Conservation (phyloP, 2,888 invertebrate species). For the Hartigia nigra region DNA sequence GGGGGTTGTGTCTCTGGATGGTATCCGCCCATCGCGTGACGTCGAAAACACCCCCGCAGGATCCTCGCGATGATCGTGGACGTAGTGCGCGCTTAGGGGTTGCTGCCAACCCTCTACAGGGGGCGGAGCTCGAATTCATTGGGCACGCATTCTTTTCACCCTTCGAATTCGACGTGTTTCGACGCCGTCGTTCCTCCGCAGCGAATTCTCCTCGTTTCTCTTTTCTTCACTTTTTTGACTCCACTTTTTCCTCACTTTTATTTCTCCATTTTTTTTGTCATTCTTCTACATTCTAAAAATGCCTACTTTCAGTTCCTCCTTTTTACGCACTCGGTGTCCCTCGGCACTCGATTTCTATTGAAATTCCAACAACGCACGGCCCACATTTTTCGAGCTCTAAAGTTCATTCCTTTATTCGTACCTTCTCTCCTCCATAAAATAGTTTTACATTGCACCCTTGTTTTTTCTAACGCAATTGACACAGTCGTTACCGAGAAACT, state of each 20-base stretch:
- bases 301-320: neutral
- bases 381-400: neutral
- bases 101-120: constrained; percentile 38
- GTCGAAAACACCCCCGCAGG: constrained; percentile 49
- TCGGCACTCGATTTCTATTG: constrained; percentile 13
- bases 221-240: neutral
- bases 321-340: neutral
- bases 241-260: neutral
- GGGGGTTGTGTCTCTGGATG: constrained; percentile 49
- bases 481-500: neutral
- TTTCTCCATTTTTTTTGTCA: neutral
- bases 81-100: constrained; percentile 23
- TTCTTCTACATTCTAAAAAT: neutral
- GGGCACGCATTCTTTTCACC: constrained; percentile 3
- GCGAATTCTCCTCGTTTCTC: neutral
- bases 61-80: constrained; percentile 28
- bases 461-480: neutral
- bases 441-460: neutral
- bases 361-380: constrained; percentile 13
- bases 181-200: neutral
- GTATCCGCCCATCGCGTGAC: constrained; percentile 55
- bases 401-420: neutral
- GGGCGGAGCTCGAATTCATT: constrained; percentile 48
- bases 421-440: neutral
- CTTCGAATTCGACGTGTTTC: neutral